Evolutionary conservation across 1,140 invertebrate species (phyloP), one percentile per base, ranked within the genome.

Genomic region (Drosophila nannoptera): DNA sequence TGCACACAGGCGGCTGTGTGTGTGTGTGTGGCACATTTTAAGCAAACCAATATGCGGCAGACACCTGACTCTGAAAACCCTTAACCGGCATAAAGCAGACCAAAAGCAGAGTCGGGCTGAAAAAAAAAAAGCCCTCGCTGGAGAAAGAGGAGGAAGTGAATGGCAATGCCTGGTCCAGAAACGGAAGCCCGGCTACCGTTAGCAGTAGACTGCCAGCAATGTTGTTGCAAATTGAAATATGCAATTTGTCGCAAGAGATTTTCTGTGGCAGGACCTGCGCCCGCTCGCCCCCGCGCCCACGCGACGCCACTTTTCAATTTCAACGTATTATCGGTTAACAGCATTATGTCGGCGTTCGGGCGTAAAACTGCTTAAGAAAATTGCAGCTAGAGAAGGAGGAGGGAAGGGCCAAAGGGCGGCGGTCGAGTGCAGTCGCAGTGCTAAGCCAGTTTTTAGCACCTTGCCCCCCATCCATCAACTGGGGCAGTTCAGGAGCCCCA

Each of bases 291-390:
- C 42, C 59, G 36, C 16, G 8, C 42, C 65, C 50, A 22, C 53
- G 22, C 33, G 65, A 35, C 62, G 52, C 49, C 52, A 49, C 60
- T 78, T 82, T 86, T 87, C 84, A 87, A 87, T 87, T 87, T 87
- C 80, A 84, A 77, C 71, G 80, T 87, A 87, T 87, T 87, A 87
- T 87, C 84, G 84, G 75, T 87, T 87, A 87, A 87, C 84, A 86
- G 77, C 81, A 81, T 87, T 87, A 87, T 82, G 80, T 72, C 76
- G 84, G 84, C 81, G 80, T 82, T 87, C 84, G 78, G 86, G 77
- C 84, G 80, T 87, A 81, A 87, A 87, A 87, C 77, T 87, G 84
- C 84, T 87, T 87, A 87, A 84, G 80, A 86, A 84, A 84, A 86
- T 84, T 84, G 73, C 69, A 77, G 59, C 32, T 55, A 64, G 52